A percentile compares a stretch with the other conserved stretches of the same genome.
phyloP scores from a whole-genome alignment of 2,888 invertebrate species.

The Mimachlamys varia region DNA sequence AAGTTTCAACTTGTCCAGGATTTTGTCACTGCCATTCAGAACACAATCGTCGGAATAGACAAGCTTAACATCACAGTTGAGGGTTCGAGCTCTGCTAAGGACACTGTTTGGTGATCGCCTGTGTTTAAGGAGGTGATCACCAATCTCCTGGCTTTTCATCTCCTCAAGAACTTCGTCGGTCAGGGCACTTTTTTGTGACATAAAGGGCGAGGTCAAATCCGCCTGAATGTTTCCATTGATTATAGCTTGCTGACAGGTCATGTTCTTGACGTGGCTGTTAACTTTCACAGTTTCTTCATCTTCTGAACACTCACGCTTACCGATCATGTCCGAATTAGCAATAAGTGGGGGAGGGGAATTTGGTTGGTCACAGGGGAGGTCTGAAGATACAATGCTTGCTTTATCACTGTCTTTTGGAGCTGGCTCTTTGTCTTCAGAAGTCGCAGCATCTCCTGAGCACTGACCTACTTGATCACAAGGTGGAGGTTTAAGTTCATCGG shows the following conservation, averaged over 20 bases:
- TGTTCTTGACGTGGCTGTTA: not conserved
- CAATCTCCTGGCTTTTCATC: constrained; percentile 18
- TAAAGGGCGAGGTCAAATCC: not conserved
- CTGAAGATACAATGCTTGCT: not conserved
- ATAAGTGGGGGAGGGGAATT: constrained; percentile 6
- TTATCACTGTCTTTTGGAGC: not conserved
- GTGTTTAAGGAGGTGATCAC: not conserved
- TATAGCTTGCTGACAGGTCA: constrained; percentile 23
- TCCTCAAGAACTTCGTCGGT: constrained; percentile 24
- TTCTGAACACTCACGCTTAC: not conserved
- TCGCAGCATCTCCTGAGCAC: not conserved
- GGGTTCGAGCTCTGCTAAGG: not conserved
- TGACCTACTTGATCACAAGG: not conserved
- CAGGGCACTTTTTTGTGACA: constrained; percentile 23
- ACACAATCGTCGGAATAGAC: constrained; percentile 28
- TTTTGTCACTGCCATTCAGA: not conserved
- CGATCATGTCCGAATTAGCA: not conserved
- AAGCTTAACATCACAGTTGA: constrained; percentile 14
- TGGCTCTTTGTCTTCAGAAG: not conserved
- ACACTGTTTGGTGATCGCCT: not conserved
- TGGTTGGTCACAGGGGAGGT: not conserved
- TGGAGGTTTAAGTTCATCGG: constrained; percentile 39
- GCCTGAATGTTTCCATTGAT: constrained; percentile 14
- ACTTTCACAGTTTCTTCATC: constrained; percentile 24
- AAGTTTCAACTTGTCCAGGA: constrained; percentile 22